Conservation (phyloP, 2,888 invertebrate species). For the Drosophila hawaiiensis region DNA sequence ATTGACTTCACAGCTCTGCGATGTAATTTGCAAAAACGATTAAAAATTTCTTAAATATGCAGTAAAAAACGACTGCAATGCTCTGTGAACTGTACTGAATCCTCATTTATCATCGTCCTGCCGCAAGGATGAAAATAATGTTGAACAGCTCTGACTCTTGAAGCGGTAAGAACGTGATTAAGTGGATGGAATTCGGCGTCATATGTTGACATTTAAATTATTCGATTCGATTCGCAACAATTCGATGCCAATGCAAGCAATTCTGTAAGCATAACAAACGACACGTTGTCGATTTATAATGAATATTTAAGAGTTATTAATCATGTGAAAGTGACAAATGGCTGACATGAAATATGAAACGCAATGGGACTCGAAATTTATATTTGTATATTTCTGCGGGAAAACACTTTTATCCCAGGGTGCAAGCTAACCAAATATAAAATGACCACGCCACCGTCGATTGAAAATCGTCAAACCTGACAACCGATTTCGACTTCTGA, state of each 20-base stretch:
- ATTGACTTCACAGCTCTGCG: not conserved
- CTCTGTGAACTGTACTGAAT: constrained; percentile 10
- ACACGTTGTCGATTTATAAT: constrained; percentile 59
- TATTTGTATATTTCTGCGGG: not conserved
- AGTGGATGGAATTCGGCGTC: constrained; percentile 57
- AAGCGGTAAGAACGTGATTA: constrained; percentile 69
- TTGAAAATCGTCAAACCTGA: constrained; percentile 33
- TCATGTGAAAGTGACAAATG: constrained; percentile 31
- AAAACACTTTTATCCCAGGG: constrained; percentile 18
- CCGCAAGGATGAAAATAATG: constrained; percentile 34
- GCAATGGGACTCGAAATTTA: not conserved
- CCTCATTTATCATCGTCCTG: constrained; percentile 49
- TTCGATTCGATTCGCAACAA: constrained; percentile 22
- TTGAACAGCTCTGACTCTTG: constrained; percentile 33
- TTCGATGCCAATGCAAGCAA: constrained; percentile 20
- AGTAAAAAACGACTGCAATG: not conserved
- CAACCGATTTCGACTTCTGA: constrained; percentile 4
- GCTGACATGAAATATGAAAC: constrained; percentile 14
- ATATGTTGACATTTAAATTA: constrained; percentile 76
- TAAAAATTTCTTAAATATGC: constrained; percentile 10
- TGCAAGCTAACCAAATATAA: constrained; percentile 10
- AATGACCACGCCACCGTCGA: constrained; percentile 21
- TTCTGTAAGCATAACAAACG: constrained; percentile 14
- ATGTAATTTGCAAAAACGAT: constrained; percentile 12
- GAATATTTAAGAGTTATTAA: constrained; percentile 70